Evolutionary conservation across 2,888 invertebrate species (phyloP), one percentile per base, ranked within the genome.

Genomic region (Dastarcus helophoroides): DNA sequence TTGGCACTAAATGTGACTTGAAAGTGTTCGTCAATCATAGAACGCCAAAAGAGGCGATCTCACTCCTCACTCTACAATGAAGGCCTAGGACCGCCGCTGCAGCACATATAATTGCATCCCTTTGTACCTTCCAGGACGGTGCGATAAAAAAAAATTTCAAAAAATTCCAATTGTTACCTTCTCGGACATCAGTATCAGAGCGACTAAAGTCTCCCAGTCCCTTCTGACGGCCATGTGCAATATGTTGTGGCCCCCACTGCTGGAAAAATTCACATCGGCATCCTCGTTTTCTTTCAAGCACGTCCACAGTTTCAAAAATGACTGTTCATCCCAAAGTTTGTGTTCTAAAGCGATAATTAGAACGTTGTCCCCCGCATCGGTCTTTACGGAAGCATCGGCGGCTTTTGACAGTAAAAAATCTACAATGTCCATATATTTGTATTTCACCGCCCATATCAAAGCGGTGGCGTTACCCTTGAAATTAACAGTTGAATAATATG

Each of bases 371-470:
- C 60, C 59, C 24, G 54, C 54, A 8, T 47, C 42, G 22, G 56
- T 56, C 35, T 46, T 43, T 3, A 54, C 43, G 3, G 49, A 48
- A 9, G 56, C 43, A 45, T 61, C 55, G 0, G 62, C 63, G 2
- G 59, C 56, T 16, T 60, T 48, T 9, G 43, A 41, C 6, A 63
- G 37, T n/a, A 63, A 42, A 16, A 53, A 43, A 15, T 57, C 50
- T 5, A 60, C 48, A 45, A 62, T 52, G 22, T 60, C 59, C 25
- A 59, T 36, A 35, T 52, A 50, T 39, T 59, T 60, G 26, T 46
- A 47, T 36, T 54, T 55, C 10, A 62, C 54, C 2, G 63, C 61
- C 58, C 60, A 62, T 44, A 55, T 55, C 25, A 64, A 40, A 2
- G 63, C 53, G 1, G 60, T 59, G 14, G 47, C 43, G 29, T 56